A percentile compares a stretch with the other conserved stretches of the same genome.
phyloP scores from a whole-genome alignment of 2,888 invertebrate genomes.

The Plagodis pulveraria region DNA sequence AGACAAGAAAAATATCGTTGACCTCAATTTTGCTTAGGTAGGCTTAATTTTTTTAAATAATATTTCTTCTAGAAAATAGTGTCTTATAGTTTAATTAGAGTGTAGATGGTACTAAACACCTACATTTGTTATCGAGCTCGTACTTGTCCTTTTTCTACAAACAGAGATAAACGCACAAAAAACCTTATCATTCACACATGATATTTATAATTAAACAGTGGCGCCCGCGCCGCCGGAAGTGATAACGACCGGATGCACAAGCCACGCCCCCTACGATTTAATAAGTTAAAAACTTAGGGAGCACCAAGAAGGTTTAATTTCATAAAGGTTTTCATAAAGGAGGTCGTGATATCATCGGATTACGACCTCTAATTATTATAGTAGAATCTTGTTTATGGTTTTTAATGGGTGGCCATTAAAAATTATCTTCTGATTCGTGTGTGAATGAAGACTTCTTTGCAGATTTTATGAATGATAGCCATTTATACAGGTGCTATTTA shows the following conservation, averaged over 20 bases:
- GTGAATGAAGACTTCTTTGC: slow-evolving; percentile 4
- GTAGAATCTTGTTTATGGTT: slow-evolving; percentile 7
- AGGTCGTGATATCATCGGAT: slow-evolving; percentile 19
- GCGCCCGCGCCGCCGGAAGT: slow-evolving; percentile 57
- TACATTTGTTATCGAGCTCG: slow-evolving; percentile 14
- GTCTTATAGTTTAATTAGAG: not conserved
- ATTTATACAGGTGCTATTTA: no score
- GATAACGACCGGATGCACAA: slow-evolving; percentile 56
- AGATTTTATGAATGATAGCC: not conserved
- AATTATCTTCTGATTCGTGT: slow-evolving; percentile 3
- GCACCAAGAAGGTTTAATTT: slow-evolving; percentile 20
- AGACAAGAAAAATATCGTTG: no score
- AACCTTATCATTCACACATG: slow-evolving; percentile 48
- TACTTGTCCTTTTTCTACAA: slow-evolving; percentile 37
- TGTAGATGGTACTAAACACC: slow-evolving; percentile 1
- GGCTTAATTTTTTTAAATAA: not conserved
- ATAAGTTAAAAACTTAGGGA: slow-evolving; percentile 20
- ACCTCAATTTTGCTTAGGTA: no score
- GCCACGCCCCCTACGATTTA: slow-evolving; percentile 49
- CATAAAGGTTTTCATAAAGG: slow-evolving; percentile 12
- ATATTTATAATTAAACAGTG: slow-evolving; percentile 57
- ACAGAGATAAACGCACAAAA: slow-evolving; percentile 40
- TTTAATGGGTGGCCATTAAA: slow-evolving; percentile 4
- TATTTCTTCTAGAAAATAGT: not conserved
- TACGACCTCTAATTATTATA: slow-evolving; percentile 25